Evolutionary conservation across 2,888 invertebrate species (phyloP).

Genomic region (Meiosimyza platycephala): DNA sequence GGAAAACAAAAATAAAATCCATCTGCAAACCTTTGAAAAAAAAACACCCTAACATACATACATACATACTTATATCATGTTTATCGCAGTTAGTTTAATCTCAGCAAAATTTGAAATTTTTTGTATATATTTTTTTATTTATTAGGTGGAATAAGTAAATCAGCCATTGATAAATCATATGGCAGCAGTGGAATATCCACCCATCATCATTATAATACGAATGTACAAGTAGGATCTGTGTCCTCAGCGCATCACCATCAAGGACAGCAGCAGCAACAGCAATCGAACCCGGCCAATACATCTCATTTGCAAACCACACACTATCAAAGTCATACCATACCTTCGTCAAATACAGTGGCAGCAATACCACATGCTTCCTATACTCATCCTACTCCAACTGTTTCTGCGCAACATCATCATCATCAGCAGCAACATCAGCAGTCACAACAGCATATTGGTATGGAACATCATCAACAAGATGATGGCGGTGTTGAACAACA

Average conservation of each 20-base stretch:
- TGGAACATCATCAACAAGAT: constrained; percentile 49
- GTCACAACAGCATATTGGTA: constrained; percentile 47
- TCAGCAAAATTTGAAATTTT: too few relatives aligned
- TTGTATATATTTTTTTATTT: neutral
- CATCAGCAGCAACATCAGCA: constrained; percentile 51
- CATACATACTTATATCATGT: too few relatives aligned
- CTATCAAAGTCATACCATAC: constrained; percentile 55
- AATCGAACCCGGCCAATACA: constrained; percentile 42
- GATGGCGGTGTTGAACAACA: constrained; percentile 42
- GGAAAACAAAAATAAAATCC: too few relatives aligned
- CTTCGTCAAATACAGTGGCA: constrained; percentile 57
- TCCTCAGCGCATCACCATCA: constrained; percentile 52
- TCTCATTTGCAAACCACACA: constrained; percentile 53
- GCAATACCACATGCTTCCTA: constrained; percentile 61
- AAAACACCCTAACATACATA: too few relatives aligned
- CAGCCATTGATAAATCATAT: constrained; percentile 59
- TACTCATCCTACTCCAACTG: constrained; percentile 53
- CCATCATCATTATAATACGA: constrained; percentile 60
- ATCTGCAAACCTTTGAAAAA: too few relatives aligned
- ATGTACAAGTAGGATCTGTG: constrained; percentile 47
- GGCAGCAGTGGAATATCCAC: constrained; percentile 51
- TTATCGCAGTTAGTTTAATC: too few relatives aligned
- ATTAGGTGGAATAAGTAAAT: constrained; percentile 56
- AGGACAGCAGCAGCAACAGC: constrained; percentile 51
- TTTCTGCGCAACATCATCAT: constrained; percentile 52